Conservation (phyloP, 2,797 vertebrate genomes). For the Dermochelys coriacea region DNA sequence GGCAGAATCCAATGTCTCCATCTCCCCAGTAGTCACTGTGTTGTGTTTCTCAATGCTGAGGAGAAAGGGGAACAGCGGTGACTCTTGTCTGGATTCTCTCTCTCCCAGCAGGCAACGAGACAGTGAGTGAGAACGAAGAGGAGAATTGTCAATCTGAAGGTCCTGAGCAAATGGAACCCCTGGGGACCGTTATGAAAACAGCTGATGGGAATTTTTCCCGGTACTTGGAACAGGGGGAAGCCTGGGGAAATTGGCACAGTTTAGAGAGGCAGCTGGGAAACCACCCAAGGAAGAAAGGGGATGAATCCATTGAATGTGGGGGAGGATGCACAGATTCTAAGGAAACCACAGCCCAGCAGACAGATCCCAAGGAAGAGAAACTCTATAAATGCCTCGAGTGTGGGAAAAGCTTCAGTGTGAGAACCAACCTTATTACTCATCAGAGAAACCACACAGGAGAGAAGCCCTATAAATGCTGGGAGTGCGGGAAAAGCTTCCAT, state of each 20-base stretch:
- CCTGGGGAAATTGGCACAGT: too few relatives aligned
- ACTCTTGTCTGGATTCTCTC: not conserved
- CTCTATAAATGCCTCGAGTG: not conserved
- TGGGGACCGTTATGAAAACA: not conserved
- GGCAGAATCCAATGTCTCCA: too few relatives aligned
- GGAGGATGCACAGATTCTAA: too few relatives aligned
- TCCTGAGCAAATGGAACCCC: not conserved
- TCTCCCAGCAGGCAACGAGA: not conserved
- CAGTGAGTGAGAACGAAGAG: not conserved
- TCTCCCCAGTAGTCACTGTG: too few relatives aligned
- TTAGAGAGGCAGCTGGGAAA: not conserved
- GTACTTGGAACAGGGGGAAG: not conserved
- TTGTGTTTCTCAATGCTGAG: too few relatives aligned
- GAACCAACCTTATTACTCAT: too few relatives aligned
- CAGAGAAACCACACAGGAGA: not conserved
- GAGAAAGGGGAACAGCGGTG: not conserved
- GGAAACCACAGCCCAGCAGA: too few relatives aligned
- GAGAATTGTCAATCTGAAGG: fast-evolving
- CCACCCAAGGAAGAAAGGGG: not conserved
- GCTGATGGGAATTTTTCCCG: not conserved
- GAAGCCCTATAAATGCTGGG: not conserved
- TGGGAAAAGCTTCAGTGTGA: not conserved
- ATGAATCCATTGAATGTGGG: too few relatives aligned
- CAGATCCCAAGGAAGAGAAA: too few relatives aligned
- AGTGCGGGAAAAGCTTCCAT: not conserved